Evolutionary conservation across 2,888 invertebrate species (phyloP), one percentile per base, ranked within the genome.

Genomic region (Schrankia costaestrigalis): DNA sequence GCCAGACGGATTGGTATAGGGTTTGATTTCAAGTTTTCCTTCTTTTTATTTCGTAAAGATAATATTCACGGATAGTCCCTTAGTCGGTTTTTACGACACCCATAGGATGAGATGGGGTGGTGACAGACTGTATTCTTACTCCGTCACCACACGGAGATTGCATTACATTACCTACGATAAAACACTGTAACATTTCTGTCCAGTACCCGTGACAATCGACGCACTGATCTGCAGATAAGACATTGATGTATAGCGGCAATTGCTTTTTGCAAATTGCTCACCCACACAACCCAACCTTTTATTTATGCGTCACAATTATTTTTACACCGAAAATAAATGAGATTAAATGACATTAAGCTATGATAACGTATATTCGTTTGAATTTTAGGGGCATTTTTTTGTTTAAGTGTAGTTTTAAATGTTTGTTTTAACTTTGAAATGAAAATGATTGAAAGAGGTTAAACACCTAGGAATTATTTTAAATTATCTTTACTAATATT

Each of bases 211-310:
- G 72, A 73, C 68, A 72, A 71, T 73, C 72, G 74, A 68, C 64
- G 66, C 63, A 62, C 61, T 72, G 74, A 77, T 78, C 66, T 65
- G 35, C 31, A 63, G 78, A 77, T 77, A 79, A 78, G 81, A 74
- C 79, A 78, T 67, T 83, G 83, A 82, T 73, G 60, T 74, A 83
- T 79, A 54, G 66, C 53, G 46, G 67, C 77, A 78, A 83, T 83
- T 76, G 75, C 71, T 79, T 81, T 79, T 78, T 75, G 74, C 74
- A 78, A 83, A 83, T 81, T 78, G 81, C 71, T 65, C 71, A 53
- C 60, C 64, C 63, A 47, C 64, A 52, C 58, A 49, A 45, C 50
- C 42, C 46, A 40, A 44, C 46, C 41, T 58, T 54, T 59, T 67
- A 79, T 78, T 78, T 77, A 79, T 78, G 66, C 62, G 51, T 51